phyloP scores from a whole-genome alignment of 92 coral and sea anemone genomes.

The Siderastrea siderea region DNA sequence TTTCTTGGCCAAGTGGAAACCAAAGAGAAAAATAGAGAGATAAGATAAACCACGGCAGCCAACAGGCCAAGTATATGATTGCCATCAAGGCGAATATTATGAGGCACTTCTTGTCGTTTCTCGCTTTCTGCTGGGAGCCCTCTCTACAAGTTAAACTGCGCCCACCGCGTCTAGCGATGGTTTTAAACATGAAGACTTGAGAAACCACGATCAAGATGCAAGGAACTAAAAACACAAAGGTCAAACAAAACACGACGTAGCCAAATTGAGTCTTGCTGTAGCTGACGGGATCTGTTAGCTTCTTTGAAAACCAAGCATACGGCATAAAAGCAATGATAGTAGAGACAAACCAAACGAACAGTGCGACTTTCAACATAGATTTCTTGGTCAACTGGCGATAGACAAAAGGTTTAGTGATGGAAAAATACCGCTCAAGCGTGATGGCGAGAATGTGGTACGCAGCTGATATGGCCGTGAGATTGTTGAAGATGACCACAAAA shows the following conservation, averaged over 20 bases:
- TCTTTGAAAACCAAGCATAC: constrained; percentile 53
- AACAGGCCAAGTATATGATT: constrained; percentile 61
- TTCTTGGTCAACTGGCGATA: constrained; percentile 74
- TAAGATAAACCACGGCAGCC: constrained; percentile 76
- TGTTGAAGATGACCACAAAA: constrained; percentile 30
- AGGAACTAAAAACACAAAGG: constrained; percentile 74
- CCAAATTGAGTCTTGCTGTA: constrained; percentile 43
- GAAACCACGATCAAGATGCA: constrained; percentile 72
- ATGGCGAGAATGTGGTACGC: constrained; percentile 81
- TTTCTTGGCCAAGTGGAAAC: constrained; percentile 17
- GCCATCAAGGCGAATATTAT: constrained; percentile 74
- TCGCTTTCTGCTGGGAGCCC: constrained; percentile 17
- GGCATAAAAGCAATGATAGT: constrained; percentile 67
- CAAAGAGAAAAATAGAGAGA: constrained; percentile 39
- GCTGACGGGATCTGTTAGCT: neutral
- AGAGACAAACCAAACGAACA: constrained; percentile 73
- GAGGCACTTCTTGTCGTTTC: constrained; percentile 49
- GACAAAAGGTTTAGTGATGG: constrained; percentile 70
- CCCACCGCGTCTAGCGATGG: constrained; percentile 46
- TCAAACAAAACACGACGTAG: constrained; percentile 68
- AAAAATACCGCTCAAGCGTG: constrained; percentile 78
- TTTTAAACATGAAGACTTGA: constrained; percentile 65
- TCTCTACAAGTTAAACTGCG: neutral
- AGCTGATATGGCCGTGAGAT: constrained; percentile 66
- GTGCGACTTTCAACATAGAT: constrained; percentile 35